Conservation (phyloP, 2,797 vertebrate species). For the Typhlichthys eigenmanni region DNA sequence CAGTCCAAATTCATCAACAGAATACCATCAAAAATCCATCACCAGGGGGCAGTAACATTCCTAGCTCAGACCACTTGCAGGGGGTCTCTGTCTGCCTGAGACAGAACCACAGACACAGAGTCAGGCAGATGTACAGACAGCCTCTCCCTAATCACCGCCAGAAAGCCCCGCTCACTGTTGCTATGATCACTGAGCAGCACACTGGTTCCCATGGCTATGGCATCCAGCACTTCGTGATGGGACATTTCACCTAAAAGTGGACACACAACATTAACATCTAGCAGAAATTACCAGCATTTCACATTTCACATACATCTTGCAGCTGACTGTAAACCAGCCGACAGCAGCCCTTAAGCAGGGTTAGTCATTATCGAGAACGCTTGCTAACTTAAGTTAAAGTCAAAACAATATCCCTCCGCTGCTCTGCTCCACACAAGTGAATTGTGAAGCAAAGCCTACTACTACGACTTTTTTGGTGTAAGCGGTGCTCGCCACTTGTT, state of each 20-base stretch:
- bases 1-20: too few relatives aligned
- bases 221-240: slow-evolving; percentile 91
- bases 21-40: background rate
- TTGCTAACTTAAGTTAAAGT: too few relatives aligned
- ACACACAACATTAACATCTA: background rate
- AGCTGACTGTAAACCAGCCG: too few relatives aligned
- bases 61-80: slow-evolving; percentile 80
- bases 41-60: too few relatives aligned
- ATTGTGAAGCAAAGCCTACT: too few relatives aligned
- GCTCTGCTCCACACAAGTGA: too few relatives aligned
- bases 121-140: slow-evolving; percentile 77
- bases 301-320: too few relatives aligned
- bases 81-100: slow-evolving; percentile 87
- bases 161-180: slow-evolving; percentile 94
- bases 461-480: too few relatives aligned
- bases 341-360: too few relatives aligned
- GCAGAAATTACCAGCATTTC: background rate
- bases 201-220: slow-evolving; percentile 83
- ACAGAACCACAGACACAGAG: slow-evolving; percentile 78
- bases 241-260: slow-evolving; percentile 90
- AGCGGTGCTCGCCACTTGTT: too few relatives aligned
- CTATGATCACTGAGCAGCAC: slow-evolving; percentile 95
- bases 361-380: too few relatives aligned
- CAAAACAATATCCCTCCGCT: too few relatives aligned
- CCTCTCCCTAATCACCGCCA: slow-evolving; percentile 80